phyloP scores from a whole-genome alignment of 2,888 invertebrate genomes.

The Calliopum simillimum region DNA sequence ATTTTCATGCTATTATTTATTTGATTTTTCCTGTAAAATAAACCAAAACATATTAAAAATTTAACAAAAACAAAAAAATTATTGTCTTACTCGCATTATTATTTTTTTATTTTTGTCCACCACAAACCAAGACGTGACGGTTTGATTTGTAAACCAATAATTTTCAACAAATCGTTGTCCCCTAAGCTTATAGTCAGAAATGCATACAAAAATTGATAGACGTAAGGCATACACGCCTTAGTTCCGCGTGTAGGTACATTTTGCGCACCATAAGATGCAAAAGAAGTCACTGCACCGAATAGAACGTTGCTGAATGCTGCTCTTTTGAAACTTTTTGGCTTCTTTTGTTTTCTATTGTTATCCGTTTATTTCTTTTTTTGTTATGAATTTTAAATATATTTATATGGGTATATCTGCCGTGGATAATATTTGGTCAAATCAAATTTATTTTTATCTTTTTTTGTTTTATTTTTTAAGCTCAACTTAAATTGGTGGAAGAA shows the following conservation, averaged over 20 bases:
- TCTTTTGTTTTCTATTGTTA: neutral
- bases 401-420: neutral
- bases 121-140: neutral
- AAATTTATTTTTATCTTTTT: neutral
- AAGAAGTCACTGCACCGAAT: too few species aligned
- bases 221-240: neutral
- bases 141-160: neutral
- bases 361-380: neutral
- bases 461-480: constrained; percentile 43
- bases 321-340: neutral
- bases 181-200: neutral
- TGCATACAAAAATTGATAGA: neutral
- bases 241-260: neutral
- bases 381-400: neutral
- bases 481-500: constrained; percentile 53
- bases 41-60: too few species aligned
- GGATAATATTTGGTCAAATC: neutral
- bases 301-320: neutral
- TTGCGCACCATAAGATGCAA: too few species aligned
- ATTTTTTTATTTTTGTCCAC: too few species aligned
- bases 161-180: constrained; percentile 6
- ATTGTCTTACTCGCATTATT: too few species aligned
- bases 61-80: too few species aligned
- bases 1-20: too few species aligned
- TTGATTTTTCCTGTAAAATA: too few species aligned